These are phyloP conservation scores for Rhinolophus ferrumequinum DNA, from an alignment of 2,113 vertebrate species.

Conservation along the genomic window DNA sequence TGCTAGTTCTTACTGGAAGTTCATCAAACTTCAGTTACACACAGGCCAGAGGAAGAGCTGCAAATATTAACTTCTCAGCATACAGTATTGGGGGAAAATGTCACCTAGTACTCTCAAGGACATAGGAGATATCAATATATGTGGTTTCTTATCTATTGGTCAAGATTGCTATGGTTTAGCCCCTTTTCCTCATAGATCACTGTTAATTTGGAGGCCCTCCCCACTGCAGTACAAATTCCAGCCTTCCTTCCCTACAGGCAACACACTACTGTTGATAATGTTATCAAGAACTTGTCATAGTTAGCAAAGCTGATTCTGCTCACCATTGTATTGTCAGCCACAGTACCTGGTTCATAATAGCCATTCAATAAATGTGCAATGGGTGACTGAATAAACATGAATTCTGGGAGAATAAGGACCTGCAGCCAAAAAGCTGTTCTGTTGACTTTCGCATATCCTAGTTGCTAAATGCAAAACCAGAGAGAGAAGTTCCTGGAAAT, in stretches of 20 bases:
- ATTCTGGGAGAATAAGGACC: neutral
- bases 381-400: neutral
- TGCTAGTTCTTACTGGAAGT: neutral
- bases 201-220: neutral
- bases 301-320: conserved; percentile 28
- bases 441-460: neutral
- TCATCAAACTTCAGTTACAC: neutral
- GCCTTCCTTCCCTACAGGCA: neutral
- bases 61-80: conserved; percentile 14
- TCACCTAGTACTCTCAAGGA: neutral
- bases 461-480: neutral
- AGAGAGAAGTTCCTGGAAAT: conserved; percentile 7
- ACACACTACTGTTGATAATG: neutral
- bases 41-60: neutral
- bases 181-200: neutral
- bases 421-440: neutral
- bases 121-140: neutral
- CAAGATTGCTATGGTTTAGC: neutral
- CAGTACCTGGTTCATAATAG: neutral
- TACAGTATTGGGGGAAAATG: neutral
- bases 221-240: neutral
- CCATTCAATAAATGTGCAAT: neutral
- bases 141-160: neutral
- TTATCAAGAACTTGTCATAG: neutral
- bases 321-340: neutral